A percentile compares a stretch with the other conserved stretches of the same genome.
Evolutionary conservation across 1,140 invertebrate species (phyloP).

Genomic region (Sitophilus oryzae): DNA sequence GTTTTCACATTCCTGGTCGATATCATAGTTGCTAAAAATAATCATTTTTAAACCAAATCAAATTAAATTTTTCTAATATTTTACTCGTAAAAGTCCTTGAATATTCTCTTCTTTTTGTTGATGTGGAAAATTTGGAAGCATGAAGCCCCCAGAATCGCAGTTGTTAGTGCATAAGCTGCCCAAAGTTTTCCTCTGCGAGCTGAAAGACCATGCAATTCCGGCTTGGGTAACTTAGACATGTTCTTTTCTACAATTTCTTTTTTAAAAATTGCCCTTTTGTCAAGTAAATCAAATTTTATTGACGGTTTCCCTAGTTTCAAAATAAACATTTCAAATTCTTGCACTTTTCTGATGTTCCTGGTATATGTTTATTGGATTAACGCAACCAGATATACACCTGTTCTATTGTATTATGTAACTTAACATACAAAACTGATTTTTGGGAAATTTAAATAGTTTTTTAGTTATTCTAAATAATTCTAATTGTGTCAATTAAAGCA

Average conservation of each 20-base stretch:
- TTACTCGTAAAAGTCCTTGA: slow-evolving; percentile 1
- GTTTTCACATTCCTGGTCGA: neutral
- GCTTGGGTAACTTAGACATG: neutral
- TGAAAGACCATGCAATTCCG: neutral
- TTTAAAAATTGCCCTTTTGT: neutral
- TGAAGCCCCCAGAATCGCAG: neutral
- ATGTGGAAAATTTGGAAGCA: neutral
- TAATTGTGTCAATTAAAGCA: too few relatives aligned
- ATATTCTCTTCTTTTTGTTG: neutral
- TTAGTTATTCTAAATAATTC: neutral
- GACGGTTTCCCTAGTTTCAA: too few relatives aligned
- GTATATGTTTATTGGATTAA: neutral
- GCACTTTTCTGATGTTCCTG: neutral
- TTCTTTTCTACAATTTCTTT: neutral
- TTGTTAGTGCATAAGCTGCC: neutral
- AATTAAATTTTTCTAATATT: neutral
- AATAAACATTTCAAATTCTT: too few relatives aligned
- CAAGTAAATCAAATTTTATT: neutral
- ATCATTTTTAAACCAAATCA: neutral
- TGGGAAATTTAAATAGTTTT: neutral
- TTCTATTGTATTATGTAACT: neutral
- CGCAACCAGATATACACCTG: too few relatives aligned
- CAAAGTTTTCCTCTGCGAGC: neutral
- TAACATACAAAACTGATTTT: neutral
- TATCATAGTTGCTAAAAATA: neutral